phyloP scores from a whole-genome alignment of 1,140 invertebrate species.

The Drosophila arawakana region DNA sequence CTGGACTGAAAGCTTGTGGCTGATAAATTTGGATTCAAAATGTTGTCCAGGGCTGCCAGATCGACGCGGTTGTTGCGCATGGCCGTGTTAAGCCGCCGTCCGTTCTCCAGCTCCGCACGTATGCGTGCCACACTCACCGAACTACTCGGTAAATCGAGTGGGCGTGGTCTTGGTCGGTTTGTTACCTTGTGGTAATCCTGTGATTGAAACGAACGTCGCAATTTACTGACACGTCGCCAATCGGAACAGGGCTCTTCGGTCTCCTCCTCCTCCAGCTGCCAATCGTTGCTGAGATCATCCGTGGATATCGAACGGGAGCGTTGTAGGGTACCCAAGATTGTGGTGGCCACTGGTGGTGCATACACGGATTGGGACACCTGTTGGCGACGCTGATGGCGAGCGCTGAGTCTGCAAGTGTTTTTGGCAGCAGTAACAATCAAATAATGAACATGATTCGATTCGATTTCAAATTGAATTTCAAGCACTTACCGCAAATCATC shows the following conservation, averaged over 20 bases:
- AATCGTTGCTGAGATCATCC: conserved; percentile 81
- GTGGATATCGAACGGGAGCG: conserved; percentile 82
- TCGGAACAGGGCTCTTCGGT: conserved; percentile 72
- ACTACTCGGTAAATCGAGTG: conserved; percentile 86
- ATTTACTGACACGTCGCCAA: conserved; percentile 87
- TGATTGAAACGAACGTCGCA: conserved; percentile 87
- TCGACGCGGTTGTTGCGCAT: conserved; percentile 85
- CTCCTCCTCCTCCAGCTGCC: conserved; percentile 55
- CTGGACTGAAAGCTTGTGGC: conserved; percentile 33
- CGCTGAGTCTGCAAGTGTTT: conserved; percentile 64
- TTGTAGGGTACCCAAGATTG: conserved; percentile 46
- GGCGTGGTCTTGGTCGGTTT: conserved; percentile 61
- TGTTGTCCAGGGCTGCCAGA: conserved; percentile 85
- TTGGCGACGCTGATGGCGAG: conserved; percentile 78
- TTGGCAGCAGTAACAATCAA: conserved; percentile 42
- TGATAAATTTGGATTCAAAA: conserved; percentile 75
- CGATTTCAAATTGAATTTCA: conserved; percentile 49
- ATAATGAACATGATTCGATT: conserved; percentile 50
- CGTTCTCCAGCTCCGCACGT: conserved; percentile 85
- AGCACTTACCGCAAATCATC: conserved; percentile 79
- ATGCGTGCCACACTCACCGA: conserved; percentile 85
- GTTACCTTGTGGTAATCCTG: conserved; percentile 59
- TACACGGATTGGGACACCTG: conserved; percentile 77
- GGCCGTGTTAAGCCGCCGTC: conserved; percentile 84
- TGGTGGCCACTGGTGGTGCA: conserved; percentile 54